Base-by-base conservation (phyloP, 2,113 vertebrate species). In the Carassius auratus region DNA sequence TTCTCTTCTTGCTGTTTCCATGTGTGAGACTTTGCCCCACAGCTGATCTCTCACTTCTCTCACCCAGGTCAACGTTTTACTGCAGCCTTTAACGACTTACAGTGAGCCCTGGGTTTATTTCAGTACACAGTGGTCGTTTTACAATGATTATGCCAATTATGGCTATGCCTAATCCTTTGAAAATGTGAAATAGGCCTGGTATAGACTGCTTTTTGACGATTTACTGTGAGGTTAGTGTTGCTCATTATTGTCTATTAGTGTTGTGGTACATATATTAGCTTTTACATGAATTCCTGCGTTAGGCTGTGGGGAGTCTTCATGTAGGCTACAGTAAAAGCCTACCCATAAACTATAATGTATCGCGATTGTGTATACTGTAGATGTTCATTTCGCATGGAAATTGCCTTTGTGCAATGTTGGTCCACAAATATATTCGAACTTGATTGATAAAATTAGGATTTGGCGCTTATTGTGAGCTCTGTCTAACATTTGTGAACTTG, bases 51-150 rank as follows among this genome's bases (percentile, higher is more conserved):
- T 87, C 84, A 87, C 85, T 84, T 90, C 86, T 92, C 90, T 92
- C 90, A 93, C 91, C 76, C 85, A 57, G 90, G 81, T 92, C 88
- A 86, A 93, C 92, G 92, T 93, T 97, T 96, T 95, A 95, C 95
- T 93, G 93, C 93, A 95, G 92, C 91, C 62, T 96, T 96, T 94
- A 96, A 95, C 93, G 94, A 94, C 90, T 91, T 90, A 87, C 89
- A 90, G 86, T 89, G 90, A 91, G 90, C 61, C 84, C 62, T 45
- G 87, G 88, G 84, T 94, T 94, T 93, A 90, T 90, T 88, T 85
- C 85, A 83, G 86, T 90, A 81, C 92, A 90, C 61, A 89, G 86
- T 92, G 90, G 89, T 84, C 82, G 75, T 85, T 89, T 90, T 76
- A 86, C 84, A 86, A 55, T 77, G 79, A 45, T 76, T 81, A 71